Conservation (phyloP, 2,113 vertebrate species). For the Tupaia chinensis region DNA sequence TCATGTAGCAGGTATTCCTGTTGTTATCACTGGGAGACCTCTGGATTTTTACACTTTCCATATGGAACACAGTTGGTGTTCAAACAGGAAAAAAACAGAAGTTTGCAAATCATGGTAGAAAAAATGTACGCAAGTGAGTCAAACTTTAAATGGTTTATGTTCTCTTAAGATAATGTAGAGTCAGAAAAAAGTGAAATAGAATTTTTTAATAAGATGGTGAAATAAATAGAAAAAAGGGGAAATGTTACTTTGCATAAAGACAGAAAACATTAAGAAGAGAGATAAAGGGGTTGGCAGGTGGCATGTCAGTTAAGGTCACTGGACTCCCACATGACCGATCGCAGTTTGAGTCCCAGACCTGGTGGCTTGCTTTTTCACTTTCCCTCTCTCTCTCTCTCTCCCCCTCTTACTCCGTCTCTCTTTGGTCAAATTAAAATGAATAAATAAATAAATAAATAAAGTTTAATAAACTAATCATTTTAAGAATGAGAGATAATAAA, state of each 20-base stretch:
- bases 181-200: background rate
- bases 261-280: too few species aligned
- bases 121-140: background rate
- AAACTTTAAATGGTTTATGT: background rate
- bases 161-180: background rate
- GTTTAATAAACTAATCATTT: too few species aligned
- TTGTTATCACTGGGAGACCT: background rate
- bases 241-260: background rate
- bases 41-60: background rate
- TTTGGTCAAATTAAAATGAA: too few species aligned
- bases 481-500: too few species aligned
- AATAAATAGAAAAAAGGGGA: background rate
- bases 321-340: too few species aligned
- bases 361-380: too few species aligned
- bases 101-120: background rate
- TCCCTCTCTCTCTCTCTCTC: too few species aligned
- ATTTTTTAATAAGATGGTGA: background rate
- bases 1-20: background rate
- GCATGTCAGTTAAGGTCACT: too few species aligned
- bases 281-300: background rate
- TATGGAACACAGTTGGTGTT: background rate
- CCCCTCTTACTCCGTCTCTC: too few species aligned
- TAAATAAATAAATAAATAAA: too few species aligned
- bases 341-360: too few species aligned
- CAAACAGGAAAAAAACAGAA: background rate